Evolutionary conservation across 1,140 invertebrate genomes (phyloP), one percentile per base, ranked within the genome.

Genomic region (Oscheius sp.): DNA sequence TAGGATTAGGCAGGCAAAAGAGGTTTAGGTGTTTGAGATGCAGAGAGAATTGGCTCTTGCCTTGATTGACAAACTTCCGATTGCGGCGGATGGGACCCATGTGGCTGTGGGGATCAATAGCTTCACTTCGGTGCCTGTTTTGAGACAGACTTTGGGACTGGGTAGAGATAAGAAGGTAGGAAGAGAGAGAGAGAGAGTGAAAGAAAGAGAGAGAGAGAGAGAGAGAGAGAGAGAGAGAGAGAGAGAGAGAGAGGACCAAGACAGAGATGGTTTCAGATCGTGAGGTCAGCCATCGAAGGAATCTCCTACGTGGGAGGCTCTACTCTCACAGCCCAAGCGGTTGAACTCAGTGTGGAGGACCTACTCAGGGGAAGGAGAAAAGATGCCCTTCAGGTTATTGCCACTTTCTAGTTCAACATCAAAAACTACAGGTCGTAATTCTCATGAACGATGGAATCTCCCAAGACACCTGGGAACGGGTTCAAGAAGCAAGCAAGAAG

Each of bases 401-500:
- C 28, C 32, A 62, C 3, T 67, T 68, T 20, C 29, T 67, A 75
- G 32, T 73, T 67, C 31, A 32, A 69, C 20, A n/a, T n/a, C n/a
- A n/a, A 65, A 68, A 29, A 35, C n/a, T 29, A 75, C 29, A 78
- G 73, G 80, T 82, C 3, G 67, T 82, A 0, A 72, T 82, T 26
- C 42, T 82, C 26, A 81, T 82, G 80, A 82, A 82, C 63, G 80
- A 82, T 64, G 80, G 80, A 45, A 83, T 81, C 77, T 77, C 69
- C 28, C 80, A 82, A 42, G 82, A 82, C 59, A 59, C 36, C 3
- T 82, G 80, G 80, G 80, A 82, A 20, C 61, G 64, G 31, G 80
- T 82, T 4, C 23, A 77, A 26, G 23, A 62, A 29, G 64, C 68
- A 7, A 80, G 78, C 58, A 45, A 71, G 20, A 36, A 45, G 29